These are phyloP conservation scores for Chrysemys picta DNA, from an alignment of 2,113 vertebrate genomes.

Conservation along the genomic window DNA sequence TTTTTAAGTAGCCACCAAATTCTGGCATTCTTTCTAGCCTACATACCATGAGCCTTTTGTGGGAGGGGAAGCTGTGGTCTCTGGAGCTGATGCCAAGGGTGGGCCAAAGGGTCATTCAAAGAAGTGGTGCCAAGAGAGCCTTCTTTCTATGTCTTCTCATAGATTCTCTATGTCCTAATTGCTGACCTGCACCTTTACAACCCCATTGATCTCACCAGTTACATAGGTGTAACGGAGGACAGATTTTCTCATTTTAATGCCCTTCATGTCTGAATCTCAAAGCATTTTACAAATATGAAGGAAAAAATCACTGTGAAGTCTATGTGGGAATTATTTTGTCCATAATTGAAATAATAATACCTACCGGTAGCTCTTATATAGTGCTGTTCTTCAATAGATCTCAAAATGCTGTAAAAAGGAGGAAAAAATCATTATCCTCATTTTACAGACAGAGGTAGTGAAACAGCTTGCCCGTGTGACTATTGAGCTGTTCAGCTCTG, in stretches of 20 bases:
- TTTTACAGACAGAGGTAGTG: not conserved
- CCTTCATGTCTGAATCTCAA: not conserved
- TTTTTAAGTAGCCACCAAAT: too few species aligned
- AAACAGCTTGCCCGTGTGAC: not conserved
- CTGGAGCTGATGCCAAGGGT: too few species aligned
- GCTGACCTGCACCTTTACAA: not conserved
- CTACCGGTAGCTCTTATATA: not conserved
- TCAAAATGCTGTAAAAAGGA: not conserved
- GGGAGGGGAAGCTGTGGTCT: too few species aligned
- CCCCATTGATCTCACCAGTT: not conserved
- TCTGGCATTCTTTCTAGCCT: too few species aligned
- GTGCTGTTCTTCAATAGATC: not conserved
- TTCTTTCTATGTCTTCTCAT: too few species aligned
- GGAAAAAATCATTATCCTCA: not conserved
- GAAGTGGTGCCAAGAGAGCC: too few species aligned
- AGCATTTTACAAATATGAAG: not conserved
- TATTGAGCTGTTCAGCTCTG: not conserved
- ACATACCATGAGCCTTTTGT: too few species aligned
- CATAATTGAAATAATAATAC: not conserved
- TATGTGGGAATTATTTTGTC: not conserved
- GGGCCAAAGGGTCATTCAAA: too few species aligned
- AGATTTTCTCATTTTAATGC: not conserved
- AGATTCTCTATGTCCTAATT: not conserved
- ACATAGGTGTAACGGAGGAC: not conserved
- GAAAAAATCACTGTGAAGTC: not conserved